phyloP scores from a whole-genome alignment of 2,888 invertebrate genomes.

The Dexiosoma caninum region DNA sequence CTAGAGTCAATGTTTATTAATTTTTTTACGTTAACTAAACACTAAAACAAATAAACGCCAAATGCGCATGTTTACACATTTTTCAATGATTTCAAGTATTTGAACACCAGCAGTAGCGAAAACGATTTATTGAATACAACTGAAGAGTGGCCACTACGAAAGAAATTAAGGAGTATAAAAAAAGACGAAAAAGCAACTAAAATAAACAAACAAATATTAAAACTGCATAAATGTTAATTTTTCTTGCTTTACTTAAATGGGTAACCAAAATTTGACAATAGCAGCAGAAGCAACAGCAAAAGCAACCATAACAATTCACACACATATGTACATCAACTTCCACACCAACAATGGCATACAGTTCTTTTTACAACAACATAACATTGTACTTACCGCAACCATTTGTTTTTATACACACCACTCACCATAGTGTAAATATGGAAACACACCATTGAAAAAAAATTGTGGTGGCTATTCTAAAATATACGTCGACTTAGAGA shows the following conservation, averaged over 20 bases:
- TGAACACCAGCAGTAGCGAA: background rate
- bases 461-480: too few species aligned
- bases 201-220: conserved; percentile 15
- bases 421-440: background rate
- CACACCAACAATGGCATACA: conserved; percentile 12
- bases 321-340: conserved; percentile 2
- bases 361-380: background rate
- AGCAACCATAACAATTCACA: background rate
- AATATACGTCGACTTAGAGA: too few species aligned
- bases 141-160: background rate
- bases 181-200: background rate
- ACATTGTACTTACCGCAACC: conserved; percentile 11
- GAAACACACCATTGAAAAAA: conserved; percentile 26
- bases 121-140: background rate
- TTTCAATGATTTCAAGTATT: conserved; percentile 34
- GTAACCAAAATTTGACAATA: conserved; percentile 23
- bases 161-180: background rate
- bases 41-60: conserved; percentile 28
- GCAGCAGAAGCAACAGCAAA: background rate
- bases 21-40: background rate
- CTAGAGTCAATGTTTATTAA: background rate
- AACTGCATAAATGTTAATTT: background rate
- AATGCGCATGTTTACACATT: conserved; percentile 51
- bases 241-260: background rate
- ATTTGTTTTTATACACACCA: background rate